Evolutionary conservation across 2,888 invertebrate genomes (phyloP).

Genomic region (Eupithecia subfuscata): DNA sequence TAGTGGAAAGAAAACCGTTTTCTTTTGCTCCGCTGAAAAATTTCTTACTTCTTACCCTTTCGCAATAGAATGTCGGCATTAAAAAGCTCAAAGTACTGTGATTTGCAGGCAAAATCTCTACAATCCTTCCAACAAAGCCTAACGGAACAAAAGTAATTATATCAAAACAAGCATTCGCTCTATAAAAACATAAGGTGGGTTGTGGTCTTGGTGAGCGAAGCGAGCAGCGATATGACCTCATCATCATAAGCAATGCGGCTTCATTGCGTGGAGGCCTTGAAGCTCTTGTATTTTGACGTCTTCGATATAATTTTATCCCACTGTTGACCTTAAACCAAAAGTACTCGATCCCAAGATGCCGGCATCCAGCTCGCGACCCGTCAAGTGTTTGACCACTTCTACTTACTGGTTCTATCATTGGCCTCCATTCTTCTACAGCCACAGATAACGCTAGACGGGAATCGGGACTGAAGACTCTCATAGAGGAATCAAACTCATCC

Average conservation of each 20-base stretch:
- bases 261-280: background rate
- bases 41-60: background rate
- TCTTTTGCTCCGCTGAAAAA: background rate
- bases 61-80: background rate
- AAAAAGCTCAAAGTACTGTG: conserved; percentile 8
- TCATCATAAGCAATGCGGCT: background rate
- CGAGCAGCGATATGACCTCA: conserved; percentile 3
- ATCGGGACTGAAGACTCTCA: no score
- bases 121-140: conserved; percentile 26
- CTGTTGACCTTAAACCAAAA: background rate
- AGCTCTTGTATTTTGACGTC: background rate
- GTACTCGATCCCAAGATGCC: background rate
- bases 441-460: no score
- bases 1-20: background rate
- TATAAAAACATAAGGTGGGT: conserved; percentile 42
- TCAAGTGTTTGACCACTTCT: background rate
- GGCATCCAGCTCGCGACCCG: background rate
- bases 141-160: conserved; percentile 45
- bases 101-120: conserved; percentile 7
- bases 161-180: conserved; percentile 40
- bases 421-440: background rate
- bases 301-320: background rate
- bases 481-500: no score
- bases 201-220: background rate
- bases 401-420: background rate